These are phyloP conservation scores for Neopipo cinnamomea DNA, from an alignment of 2,113 vertebrate species.

Conservation along the genomic window DNA sequence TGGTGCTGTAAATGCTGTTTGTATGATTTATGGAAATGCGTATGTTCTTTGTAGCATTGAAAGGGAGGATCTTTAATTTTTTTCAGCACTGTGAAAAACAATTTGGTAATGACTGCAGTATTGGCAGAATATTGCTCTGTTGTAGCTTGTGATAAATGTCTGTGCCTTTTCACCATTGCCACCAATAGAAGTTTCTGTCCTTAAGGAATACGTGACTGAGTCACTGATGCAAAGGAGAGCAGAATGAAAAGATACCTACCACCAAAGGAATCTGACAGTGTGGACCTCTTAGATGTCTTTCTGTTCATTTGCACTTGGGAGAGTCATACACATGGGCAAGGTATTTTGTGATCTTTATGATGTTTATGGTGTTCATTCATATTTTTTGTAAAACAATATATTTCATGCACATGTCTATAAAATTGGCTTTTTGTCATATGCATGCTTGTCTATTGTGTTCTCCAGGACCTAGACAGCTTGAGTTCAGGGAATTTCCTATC, in stretches of 20 bases:
- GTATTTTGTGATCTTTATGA: background rate
- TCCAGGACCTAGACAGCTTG: background rate
- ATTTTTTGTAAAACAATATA: background rate
- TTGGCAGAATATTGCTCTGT: background rate
- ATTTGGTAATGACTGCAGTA: background rate
- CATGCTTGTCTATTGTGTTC: background rate
- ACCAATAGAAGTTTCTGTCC: background rate
- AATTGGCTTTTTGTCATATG: background rate
- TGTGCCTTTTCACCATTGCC: background rate
- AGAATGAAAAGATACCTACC: background rate
- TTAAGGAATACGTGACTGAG: background rate
- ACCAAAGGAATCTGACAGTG: background rate
- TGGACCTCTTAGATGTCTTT: background rate
- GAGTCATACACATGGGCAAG: background rate
- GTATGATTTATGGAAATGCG: background rate
- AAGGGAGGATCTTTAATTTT: background rate
- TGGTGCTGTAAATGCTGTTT: background rate
- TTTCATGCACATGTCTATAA: background rate
- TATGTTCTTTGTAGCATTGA: background rate
- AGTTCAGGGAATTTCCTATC: background rate
- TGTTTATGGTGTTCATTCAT: background rate
- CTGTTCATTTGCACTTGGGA: background rate
- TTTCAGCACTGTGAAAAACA: background rate
- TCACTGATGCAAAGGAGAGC: background rate
- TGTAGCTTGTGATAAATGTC: background rate